These are phyloP conservation scores for Rambutsinella grinnellia DNA, from an alignment of 2,888 invertebrate genomes.

Conservation along the genomic window DNA sequence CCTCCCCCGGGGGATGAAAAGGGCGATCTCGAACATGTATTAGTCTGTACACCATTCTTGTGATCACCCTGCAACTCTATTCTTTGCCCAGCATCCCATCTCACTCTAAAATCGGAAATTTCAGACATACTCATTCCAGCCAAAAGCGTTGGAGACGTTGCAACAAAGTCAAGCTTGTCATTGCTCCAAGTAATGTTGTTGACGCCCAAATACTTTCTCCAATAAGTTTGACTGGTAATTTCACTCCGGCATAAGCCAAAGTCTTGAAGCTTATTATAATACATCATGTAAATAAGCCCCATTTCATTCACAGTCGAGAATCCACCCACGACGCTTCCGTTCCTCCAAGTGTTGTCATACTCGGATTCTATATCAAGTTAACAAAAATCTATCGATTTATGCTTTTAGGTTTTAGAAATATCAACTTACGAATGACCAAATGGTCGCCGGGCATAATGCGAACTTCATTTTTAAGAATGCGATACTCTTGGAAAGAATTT, in stretches of 20 bases:
- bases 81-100: slow-evolving; percentile 30
- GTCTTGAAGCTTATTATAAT: slow-evolving; percentile 82
- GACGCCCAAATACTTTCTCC: not conserved
- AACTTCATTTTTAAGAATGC: slow-evolving; percentile 17
- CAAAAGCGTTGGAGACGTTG: slow-evolving; percentile 16
- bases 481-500: slow-evolving; percentile 39
- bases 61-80: slow-evolving; percentile 31
- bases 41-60: slow-evolving; percentile 1
- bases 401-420: not conserved
- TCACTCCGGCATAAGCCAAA: slow-evolving; percentile 54
- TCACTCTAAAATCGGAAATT: slow-evolving; percentile 16
- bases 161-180: slow-evolving; percentile 1
- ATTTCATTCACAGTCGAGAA: slow-evolving; percentile 89
- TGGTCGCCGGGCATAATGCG: slow-evolving; percentile 53
- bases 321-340: slow-evolving; percentile 75
- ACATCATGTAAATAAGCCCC: slow-evolving; percentile 86
- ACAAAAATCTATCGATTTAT: not conserved
- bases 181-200: slow-evolving; percentile 26
- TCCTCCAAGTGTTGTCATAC: slow-evolving; percentile 77
- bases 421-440: slow-evolving; percentile 21
- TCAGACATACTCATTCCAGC: slow-evolving; percentile 10
- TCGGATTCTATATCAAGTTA: slow-evolving; percentile 77
- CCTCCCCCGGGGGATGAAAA: slow-evolving; percentile 2
- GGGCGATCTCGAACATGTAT: slow-evolving; percentile 9
- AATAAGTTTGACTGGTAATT: not conserved